Conservation (phyloP, 2,888 invertebrate genomes). For the Prosapia bicincta region DNA sequence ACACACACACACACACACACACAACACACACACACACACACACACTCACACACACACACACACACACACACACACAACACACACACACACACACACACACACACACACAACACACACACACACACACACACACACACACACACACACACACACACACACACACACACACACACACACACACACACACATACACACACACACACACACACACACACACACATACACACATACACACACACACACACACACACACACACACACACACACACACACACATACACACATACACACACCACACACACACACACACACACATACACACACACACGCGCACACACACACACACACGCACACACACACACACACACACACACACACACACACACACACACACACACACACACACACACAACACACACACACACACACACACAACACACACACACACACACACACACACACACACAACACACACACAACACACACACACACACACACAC, state of each 20-base stretch:
- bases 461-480: too few relatives aligned
- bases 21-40: not conserved
- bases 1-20: too few relatives aligned
- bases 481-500: not conserved
- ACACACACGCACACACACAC: not conserved
- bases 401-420: too few relatives aligned
- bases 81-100: too few relatives aligned
- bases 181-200: not conserved
- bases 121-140: not conserved
- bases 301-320: not conserved
- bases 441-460: too few relatives aligned
- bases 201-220: not conserved
- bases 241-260: not conserved
- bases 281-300: too few relatives aligned
- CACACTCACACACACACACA: not conserved
- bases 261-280: too few relatives aligned
- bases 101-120: too few relatives aligned
- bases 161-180: not conserved
- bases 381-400: not conserved
- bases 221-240: not conserved
- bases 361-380: not conserved
- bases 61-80: not conserved
- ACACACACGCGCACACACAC: not conserved
- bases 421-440: too few relatives aligned
- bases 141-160: not conserved